Evolutionary conservation across 2,113 vertebrate species (phyloP).

Genomic region (Sporophila hypoxantha): DNA sequence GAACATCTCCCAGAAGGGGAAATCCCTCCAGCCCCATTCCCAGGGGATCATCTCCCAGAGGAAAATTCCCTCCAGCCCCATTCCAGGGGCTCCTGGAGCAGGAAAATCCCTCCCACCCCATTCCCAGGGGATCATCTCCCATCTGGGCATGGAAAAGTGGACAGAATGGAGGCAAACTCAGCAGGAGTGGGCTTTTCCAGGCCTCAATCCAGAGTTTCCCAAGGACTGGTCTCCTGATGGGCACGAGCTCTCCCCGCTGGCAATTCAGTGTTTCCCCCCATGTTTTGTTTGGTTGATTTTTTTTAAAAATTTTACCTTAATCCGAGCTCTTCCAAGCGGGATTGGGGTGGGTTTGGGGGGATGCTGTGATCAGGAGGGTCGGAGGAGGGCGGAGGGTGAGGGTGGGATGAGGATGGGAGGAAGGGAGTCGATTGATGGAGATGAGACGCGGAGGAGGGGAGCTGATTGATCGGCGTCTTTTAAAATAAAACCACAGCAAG

Average conservation of each 20-base stretch:
- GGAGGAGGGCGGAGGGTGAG: background rate
- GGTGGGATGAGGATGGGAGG: no score
- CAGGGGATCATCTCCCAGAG: background rate
- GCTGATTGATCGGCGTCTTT: background rate
- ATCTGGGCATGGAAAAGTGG: accelerated
- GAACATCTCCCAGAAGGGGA: no score
- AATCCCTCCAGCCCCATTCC: no score
- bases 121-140: background rate
- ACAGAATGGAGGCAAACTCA: background rate
- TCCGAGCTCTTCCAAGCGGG: background rate
- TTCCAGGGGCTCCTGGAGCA: background rate
- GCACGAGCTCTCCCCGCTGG: accelerated
- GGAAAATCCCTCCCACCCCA: background rate
- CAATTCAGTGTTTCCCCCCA: background rate
- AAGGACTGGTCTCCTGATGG: background rate
- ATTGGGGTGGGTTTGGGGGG: background rate
- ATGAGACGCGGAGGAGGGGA: background rate
- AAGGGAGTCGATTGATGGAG: background rate
- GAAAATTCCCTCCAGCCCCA: background rate
- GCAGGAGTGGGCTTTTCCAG: background rate
- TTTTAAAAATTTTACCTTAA: background rate
- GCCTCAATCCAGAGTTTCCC: background rate
- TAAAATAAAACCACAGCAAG: constrained; percentile 2
- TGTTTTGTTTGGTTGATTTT: accelerated
- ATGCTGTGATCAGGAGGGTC: background rate